Evolutionary conservation across 2,113 vertebrate genomes (phyloP).

Genomic region (Chitala chitala): DNA sequence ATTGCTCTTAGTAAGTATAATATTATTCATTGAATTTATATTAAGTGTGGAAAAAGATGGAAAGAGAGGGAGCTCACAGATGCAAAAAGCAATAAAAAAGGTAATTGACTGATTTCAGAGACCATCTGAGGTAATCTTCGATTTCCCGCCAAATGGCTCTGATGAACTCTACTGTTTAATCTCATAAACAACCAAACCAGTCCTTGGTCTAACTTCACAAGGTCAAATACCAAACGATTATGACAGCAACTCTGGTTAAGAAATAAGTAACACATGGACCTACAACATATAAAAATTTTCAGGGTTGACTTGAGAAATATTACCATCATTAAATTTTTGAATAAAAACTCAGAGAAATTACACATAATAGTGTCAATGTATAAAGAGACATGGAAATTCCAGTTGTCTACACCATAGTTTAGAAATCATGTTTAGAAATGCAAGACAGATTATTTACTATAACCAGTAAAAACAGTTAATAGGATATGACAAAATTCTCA

Average conservation of each 20-base stretch:
- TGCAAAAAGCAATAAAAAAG: conserved; percentile 42
- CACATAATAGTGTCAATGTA: background rate
- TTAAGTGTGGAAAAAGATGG: conserved; percentile 47
- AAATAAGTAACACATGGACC: background rate
- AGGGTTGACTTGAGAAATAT: background rate
- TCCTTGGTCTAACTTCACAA: conserved; percentile 8
- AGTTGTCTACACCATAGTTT: background rate
- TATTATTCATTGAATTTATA: conserved; percentile 55
- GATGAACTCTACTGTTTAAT: conserved; percentile 17
- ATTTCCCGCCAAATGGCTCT: conserved; percentile 17
- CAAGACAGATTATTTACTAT: background rate
- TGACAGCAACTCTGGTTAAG: background rate
- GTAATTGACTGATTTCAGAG: conserved; percentile 33
- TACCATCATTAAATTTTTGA: background rate
- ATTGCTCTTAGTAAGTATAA: conserved; percentile 49
- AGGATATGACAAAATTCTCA: background rate
- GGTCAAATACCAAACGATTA: conserved; percentile 5
- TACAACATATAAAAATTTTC: background rate
- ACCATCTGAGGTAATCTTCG: conserved; percentile 26
- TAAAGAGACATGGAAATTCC: background rate
- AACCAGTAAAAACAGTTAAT: background rate
- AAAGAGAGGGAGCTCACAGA: conserved; percentile 50
- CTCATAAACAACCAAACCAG: conserved; percentile 20
- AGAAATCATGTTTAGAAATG: background rate
- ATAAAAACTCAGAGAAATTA: background rate